Conservation (phyloP, 2,113 vertebrate genomes). For the Patagioenas fasciata region DNA sequence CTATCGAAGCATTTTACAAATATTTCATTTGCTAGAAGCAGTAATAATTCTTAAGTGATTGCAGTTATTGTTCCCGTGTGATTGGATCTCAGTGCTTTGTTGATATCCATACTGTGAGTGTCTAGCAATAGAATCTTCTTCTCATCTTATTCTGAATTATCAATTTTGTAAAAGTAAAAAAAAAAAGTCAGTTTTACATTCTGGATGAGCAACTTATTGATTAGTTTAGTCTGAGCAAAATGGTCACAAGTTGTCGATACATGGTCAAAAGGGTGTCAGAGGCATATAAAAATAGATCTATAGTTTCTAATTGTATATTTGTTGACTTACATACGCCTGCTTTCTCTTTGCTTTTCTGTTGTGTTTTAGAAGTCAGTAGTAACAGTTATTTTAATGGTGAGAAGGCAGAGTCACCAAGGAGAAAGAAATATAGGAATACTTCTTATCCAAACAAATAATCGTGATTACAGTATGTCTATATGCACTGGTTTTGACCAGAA, state of each 20-base stretch:
- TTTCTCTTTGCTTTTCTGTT: not conserved
- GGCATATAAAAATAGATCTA: slow-evolving; percentile 45
- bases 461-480: not conserved
- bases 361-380: not conserved
- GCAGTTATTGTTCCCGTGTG: slow-evolving; percentile 3
- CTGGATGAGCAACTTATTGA: slow-evolving; percentile 70
- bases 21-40: slow-evolving; percentile 63
- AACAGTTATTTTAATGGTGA: not conserved
- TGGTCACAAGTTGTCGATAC: slow-evolving; percentile 72
- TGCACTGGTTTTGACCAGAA: not conserved
- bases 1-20: slow-evolving; percentile 68
- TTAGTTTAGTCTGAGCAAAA: slow-evolving; percentile 58
- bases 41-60: slow-evolving; percentile 22
- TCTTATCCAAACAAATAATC: not conserved
- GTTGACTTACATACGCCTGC: not conserved
- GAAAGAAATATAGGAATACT: not conserved
- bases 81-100: not conserved
- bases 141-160: slow-evolving; percentile 12
- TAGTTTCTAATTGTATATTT: slow-evolving; percentile 39
- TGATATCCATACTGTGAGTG: not conserved
- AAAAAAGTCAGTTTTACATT: slow-evolving; percentile 49
- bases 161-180: slow-evolving; percentile 50
- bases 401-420: not conserved
- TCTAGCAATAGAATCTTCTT: slow-evolving; percentile 5
- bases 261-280: slow-evolving; percentile 51